These are phyloP conservation scores for Galbula dea DNA, from an alignment of 2,113 vertebrate species.

Conservation along the genomic window DNA sequence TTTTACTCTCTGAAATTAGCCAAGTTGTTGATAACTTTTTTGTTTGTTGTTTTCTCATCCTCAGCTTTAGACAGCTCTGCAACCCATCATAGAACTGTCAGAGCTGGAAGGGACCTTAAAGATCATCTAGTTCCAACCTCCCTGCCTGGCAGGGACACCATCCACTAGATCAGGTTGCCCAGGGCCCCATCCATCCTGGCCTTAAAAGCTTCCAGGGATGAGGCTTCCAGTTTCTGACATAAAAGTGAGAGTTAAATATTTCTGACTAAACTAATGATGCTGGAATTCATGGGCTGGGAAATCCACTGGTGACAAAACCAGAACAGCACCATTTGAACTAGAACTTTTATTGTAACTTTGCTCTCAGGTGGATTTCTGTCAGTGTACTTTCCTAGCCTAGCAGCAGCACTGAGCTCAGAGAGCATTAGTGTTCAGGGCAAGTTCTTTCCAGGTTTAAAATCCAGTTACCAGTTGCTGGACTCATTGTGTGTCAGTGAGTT, in stretches of 20 bases:
- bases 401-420: rapidly evolving
- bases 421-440: too few species aligned
- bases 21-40: not conserved
- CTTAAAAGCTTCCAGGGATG: too few species aligned
- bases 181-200: too few species aligned
- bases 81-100: not conserved
- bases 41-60: not conserved
- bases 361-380: not conserved
- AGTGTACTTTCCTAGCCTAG: not conserved
- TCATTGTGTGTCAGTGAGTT: too few species aligned
- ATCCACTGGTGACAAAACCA: not conserved
- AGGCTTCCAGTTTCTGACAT: too few species aligned
- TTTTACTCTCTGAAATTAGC: not conserved
- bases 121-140: too few species aligned
- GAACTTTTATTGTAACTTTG: not conserved
- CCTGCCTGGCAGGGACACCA: too few species aligned
- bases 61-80: not conserved
- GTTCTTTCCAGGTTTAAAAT: too few species aligned
- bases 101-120: too few species aligned
- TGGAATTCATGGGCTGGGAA: not conserved
- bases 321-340: not conserved
- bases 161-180: too few species aligned
- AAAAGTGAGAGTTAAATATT: not conserved
- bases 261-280: not conserved
- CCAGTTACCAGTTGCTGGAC: not conserved